phyloP scores from a whole-genome alignment of 1,140 invertebrate genomes.

The Aphelenchoides avenae region DNA sequence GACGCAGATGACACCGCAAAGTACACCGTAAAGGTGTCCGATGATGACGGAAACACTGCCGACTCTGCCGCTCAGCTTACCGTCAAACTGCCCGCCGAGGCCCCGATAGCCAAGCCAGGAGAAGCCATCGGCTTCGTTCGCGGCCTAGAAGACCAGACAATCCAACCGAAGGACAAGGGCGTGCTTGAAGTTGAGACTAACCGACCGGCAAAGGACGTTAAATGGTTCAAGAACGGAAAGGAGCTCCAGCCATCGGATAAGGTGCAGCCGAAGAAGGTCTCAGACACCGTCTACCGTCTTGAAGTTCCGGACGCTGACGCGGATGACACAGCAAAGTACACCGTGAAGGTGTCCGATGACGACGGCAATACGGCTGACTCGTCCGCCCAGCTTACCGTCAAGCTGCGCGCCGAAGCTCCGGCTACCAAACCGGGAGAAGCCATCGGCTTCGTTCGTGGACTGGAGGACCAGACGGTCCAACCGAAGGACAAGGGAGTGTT shows the following conservation, averaged over 20 bases:
- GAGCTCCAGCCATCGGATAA: too few species aligned
- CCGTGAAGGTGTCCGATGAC: constrained; percentile 61
- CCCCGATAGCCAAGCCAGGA: too few species aligned
- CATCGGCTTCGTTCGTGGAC: constrained; percentile 65
- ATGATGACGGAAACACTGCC: constrained; percentile 67
- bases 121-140: constrained; percentile 65
- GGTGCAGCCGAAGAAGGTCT: constrained; percentile 34
- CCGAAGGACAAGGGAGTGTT: constrained; percentile 74
- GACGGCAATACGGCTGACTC: constrained; percentile 63
- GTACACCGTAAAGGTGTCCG: constrained; percentile 61
- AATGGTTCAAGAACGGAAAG: constrained; percentile 35
- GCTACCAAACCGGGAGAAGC: constrained; percentile 27
- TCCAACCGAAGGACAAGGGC: constrained; percentile 26
- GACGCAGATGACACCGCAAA: constrained; percentile 37
- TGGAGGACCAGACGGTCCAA: constrained; percentile 70
- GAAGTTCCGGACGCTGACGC: constrained; percentile 37
- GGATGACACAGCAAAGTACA: constrained; percentile 41
- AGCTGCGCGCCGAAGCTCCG: constrained; percentile 22
- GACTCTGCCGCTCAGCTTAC: constrained; percentile 49
- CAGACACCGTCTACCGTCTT: constrained; percentile 36
- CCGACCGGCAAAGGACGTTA: constrained; percentile 65
- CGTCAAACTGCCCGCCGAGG: constrained; percentile 36
- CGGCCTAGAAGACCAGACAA: constrained; percentile 62
- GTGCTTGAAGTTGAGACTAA: constrained; percentile 63
- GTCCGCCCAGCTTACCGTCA: constrained; percentile 44